phyloP scores from a whole-genome alignment of 2,113 vertebrate genomes.

The Oryzias javanicus region DNA sequence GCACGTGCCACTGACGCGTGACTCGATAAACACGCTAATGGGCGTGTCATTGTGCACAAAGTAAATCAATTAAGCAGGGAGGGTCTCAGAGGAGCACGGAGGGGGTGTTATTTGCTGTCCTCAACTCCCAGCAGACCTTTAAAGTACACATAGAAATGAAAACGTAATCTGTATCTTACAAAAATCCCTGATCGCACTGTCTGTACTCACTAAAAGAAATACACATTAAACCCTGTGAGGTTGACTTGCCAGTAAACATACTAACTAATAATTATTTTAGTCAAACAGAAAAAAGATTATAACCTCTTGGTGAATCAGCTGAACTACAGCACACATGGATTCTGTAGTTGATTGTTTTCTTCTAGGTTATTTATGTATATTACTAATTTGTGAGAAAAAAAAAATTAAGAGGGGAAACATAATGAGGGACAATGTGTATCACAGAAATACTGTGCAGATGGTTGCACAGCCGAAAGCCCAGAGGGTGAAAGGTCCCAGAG shows the following conservation, averaged over 20 bases:
- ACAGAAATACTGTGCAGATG: not conserved
- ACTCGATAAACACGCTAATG: slow-evolving; percentile 45
- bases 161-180: slow-evolving; percentile 55
- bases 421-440: not conserved
- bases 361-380: slow-evolving; percentile 18
- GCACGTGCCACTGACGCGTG: slow-evolving; percentile 35
- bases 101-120: slow-evolving; percentile 23
- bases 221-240: slow-evolving; percentile 10
- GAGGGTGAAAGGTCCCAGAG: slow-evolving; percentile 39
- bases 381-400: not conserved
- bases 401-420: slow-evolving; percentile 20
- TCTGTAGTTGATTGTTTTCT: slow-evolving; percentile 1
- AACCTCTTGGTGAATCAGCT: slow-evolving; percentile 30
- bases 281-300: slow-evolving; percentile 14
- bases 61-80: slow-evolving; percentile 73
- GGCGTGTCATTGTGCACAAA: slow-evolving; percentile 59
- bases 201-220: slow-evolving; percentile 17
- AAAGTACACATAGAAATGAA: slow-evolving; percentile 60
- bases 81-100: slow-evolving; percentile 38
- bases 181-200: slow-evolving; percentile 17
- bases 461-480: slow-evolving; percentile 28
- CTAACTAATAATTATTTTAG: slow-evolving; percentile 39
- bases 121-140: slow-evolving; percentile 54
- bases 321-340: not conserved
- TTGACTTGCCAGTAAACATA: slow-evolving; percentile 6